These are phyloP conservation scores for Polypedilum vanderplanki DNA, from an alignment of 1,140 invertebrate species.

Conservation along the genomic window DNA sequence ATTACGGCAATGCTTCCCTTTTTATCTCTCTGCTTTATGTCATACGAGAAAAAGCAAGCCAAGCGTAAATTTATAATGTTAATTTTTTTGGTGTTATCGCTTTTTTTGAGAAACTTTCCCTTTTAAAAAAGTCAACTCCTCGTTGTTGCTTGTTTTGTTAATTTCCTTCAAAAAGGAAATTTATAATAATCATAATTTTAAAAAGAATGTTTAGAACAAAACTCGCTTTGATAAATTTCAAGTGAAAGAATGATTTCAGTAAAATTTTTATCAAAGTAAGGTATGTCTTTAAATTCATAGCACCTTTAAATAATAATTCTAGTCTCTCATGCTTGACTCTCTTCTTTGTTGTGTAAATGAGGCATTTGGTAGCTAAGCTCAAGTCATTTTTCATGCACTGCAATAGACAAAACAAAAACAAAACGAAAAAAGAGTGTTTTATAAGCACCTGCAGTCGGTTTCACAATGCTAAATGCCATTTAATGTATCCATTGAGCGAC, in stretches of 20 bases:
- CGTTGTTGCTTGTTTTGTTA: background rate
- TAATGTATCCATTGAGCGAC: background rate
- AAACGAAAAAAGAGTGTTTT: background rate
- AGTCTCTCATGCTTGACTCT: background rate
- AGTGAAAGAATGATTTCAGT: no score
- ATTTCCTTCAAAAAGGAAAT: background rate
- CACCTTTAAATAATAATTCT: background rate
- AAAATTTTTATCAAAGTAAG: no score
- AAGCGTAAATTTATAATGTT: conserved; percentile 19
- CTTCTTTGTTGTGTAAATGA: background rate
- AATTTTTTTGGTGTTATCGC: conserved; percentile 11
- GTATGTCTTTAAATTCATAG: no score
- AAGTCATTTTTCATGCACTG: background rate
- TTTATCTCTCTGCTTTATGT: conserved; percentile 18
- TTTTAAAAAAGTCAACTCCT: background rate
- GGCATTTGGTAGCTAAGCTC: background rate
- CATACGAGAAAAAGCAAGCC: background rate
- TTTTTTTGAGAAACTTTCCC: conserved; percentile 8
- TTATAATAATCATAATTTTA: background rate
- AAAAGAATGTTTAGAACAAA: no score
- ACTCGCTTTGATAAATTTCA: no score
- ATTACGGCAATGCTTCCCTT: conserved; percentile 4
- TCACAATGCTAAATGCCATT: conserved; percentile 17
- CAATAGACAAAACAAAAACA: background rate
- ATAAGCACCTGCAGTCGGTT: conserved; percentile 16